Evolutionary conservation across 2,888 invertebrate species (phyloP).

Genomic region (Caenorhabditis sp.): DNA sequence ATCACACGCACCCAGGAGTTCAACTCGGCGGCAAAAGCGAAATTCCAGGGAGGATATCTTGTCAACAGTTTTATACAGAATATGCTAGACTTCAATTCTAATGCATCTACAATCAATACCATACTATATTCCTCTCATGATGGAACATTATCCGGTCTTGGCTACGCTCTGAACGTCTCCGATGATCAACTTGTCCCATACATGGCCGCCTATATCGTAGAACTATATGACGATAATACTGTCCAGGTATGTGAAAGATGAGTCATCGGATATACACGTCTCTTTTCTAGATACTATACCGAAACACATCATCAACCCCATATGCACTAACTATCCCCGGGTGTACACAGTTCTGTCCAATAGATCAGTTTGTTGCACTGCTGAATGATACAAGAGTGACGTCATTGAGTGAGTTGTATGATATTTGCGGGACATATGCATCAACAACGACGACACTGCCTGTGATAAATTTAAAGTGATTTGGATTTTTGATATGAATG

Average conservation of each 20-base stretch:
- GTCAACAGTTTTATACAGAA: constrained; percentile 30
- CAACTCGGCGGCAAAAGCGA: constrained; percentile 39
- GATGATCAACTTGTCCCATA: constrained; percentile 52
- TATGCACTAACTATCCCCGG: constrained; percentile 27
- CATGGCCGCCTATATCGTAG: constrained; percentile 42
- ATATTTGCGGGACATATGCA: not conserved
- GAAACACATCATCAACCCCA: constrained; percentile 24
- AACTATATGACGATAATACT: constrained; percentile 42
- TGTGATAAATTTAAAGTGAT: not conserved
- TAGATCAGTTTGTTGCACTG: constrained; percentile 16
- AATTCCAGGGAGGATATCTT: constrained; percentile 28
- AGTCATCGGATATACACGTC: not conserved
- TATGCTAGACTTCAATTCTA: constrained; percentile 26
- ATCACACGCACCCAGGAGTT: constrained; percentile 35
- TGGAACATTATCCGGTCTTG: constrained; percentile 43
- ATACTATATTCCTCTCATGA: constrained; percentile 51
- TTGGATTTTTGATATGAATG: not conserved
- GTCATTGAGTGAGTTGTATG: not conserved
- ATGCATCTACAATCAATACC: constrained; percentile 21
- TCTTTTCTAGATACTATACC: constrained; percentile 31
- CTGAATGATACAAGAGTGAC: not conserved
- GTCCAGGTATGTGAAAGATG: constrained; percentile 22
- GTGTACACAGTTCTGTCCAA: constrained; percentile 26
- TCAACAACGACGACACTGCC: not conserved
- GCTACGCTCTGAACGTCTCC: constrained; percentile 42